Evolutionary conservation across 2,888 invertebrate genomes (phyloP).

Genomic region (Mycalesis mineus): DNA sequence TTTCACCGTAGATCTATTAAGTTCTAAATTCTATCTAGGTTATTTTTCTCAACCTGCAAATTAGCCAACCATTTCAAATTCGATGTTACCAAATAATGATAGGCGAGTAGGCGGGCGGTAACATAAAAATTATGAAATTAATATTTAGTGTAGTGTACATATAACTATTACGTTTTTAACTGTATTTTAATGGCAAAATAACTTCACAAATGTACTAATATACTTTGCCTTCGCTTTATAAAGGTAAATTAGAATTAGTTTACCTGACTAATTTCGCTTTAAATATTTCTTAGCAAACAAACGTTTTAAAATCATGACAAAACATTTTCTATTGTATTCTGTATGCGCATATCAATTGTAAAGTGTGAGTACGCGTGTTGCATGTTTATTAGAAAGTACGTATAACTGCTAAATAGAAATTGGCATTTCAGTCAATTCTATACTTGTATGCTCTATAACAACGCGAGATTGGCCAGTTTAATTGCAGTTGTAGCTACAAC

Average conservation of each 20-base stretch:
- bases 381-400: slow-evolving; percentile 10
- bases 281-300: too few relatives aligned
- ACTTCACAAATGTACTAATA: too few relatives aligned
- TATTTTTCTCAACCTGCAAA: not conserved
- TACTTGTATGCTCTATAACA: not conserved
- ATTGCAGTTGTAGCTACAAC: too few relatives aligned
- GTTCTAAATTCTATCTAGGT: not conserved
- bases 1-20: too few relatives aligned
- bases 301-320: not conserved
- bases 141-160: too few relatives aligned
- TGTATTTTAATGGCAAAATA: too few relatives aligned
- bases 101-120: not conserved
- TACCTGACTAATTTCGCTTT: too few relatives aligned
- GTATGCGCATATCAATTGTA: slow-evolving; percentile 1
- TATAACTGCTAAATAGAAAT: slow-evolving; percentile 5
- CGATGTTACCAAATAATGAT: not conserved
- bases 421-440: not conserved
- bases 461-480: not conserved
- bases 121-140: too few relatives aligned
- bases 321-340: not conserved
- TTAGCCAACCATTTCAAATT: not conserved
- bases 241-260: too few relatives aligned
- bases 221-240: too few relatives aligned
- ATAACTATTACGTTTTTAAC: too few relatives aligned
- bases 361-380: not conserved